Evolutionary conservation across 2,113 vertebrate genomes (phyloP).

Genomic region (Notarius lentiginosus): DNA sequence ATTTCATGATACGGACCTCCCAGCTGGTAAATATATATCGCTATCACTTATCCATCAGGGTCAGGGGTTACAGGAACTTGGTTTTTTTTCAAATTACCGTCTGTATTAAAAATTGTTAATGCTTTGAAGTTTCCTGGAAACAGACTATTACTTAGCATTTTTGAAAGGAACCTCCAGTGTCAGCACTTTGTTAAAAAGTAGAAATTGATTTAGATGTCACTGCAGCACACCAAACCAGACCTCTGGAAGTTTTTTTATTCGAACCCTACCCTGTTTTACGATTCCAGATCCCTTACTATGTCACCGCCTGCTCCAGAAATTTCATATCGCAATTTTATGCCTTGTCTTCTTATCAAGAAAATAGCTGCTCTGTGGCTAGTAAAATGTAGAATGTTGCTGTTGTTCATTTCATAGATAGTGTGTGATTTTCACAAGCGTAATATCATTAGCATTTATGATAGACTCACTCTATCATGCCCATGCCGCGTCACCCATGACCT

Average conservation of each 20-base stretch:
- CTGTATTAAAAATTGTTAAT: too few species aligned
- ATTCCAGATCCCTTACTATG: neutral
- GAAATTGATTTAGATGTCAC: neutral
- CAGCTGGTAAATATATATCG: too few species aligned
- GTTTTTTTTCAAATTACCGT: too few species aligned
- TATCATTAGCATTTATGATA: slow-evolving; percentile 2
- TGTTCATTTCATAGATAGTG: neutral
- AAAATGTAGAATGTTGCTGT: neutral
- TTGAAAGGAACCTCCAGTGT: too few species aligned
- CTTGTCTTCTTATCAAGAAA: neutral
- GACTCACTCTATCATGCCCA: slow-evolving; percentile 5
- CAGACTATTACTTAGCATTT: too few species aligned
- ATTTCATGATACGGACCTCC: too few species aligned
- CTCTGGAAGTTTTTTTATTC: neutral
- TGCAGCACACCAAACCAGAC: neutral
- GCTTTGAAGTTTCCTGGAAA: too few species aligned
- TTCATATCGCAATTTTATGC: neutral
- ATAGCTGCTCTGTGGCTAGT: neutral
- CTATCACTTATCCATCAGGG: too few species aligned
- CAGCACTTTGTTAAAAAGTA: neutral
- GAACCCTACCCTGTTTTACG: neutral
- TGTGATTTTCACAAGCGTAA: slow-evolving; percentile 2
- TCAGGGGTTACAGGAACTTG: neutral
- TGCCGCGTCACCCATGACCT: slow-evolving; percentile 7
- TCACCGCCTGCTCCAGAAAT: neutral